A percentile compares a stretch with the other conserved stretches of the same genome.
These are phyloP conservation scores for Buphagus erythrorhynchus DNA, from an alignment of 2,797 vertebrate genomes.

Conservation along the genomic window DNA sequence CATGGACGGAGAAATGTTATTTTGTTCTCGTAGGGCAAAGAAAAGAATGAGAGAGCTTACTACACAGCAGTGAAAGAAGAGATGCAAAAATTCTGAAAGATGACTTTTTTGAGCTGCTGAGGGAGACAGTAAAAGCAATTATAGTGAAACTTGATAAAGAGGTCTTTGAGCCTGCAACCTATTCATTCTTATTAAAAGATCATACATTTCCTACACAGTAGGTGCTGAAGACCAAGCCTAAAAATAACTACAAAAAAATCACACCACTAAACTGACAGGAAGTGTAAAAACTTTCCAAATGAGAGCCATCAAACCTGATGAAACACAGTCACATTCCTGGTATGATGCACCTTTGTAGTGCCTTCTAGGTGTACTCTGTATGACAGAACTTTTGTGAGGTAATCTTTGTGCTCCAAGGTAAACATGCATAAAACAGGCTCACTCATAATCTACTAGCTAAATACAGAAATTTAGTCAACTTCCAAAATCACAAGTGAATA, in stretches of 20 bases:
- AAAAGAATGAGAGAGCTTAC: background rate
- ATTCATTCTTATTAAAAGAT: background rate
- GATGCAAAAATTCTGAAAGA: background rate
- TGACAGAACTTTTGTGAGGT: background rate
- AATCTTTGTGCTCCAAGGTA: background rate
- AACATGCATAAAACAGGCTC: background rate
- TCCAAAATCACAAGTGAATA: background rate
- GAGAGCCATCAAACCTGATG: background rate
- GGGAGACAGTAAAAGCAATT: background rate
- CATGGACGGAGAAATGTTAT: background rate
- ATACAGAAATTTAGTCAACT: background rate
- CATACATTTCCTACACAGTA: background rate
- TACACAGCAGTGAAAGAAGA: background rate
- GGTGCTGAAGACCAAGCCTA: background rate
- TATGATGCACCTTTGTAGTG: background rate
- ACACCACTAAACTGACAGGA: constrained; percentile 45
- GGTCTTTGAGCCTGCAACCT: background rate
- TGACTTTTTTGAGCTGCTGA: background rate
- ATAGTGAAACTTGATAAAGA: background rate
- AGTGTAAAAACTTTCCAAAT: constrained; percentile 44
- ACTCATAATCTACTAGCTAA: background rate
- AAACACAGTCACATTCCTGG: background rate
- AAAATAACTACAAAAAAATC: constrained; percentile 34
- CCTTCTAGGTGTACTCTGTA: background rate
- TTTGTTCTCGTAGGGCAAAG: background rate